Conservation (phyloP, 53 echinoderm and acorn worm genomes). For the Stichopus horrens region DNA sequence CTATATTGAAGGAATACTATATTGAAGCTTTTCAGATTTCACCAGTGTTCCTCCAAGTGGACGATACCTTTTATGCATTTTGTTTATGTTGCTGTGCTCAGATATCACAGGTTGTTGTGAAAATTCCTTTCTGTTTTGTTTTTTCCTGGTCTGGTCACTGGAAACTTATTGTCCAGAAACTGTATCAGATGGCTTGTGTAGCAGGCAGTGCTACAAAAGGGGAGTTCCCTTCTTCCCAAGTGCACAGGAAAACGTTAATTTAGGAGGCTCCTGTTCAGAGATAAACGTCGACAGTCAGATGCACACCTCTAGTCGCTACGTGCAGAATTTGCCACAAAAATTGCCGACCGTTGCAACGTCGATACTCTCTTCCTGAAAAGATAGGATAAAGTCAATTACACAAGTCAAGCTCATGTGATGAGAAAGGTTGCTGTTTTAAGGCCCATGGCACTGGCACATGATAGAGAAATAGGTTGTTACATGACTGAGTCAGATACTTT, state of each 20-base stretch:
- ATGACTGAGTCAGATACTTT: no score
- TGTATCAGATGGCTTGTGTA: no score
- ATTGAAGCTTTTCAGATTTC: no score
- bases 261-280: neutral
- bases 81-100: no score
- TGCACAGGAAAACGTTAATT: slow-evolving; percentile 25
- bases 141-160: no score
- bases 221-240: neutral
- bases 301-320: neutral
- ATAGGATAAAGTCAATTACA: neutral
- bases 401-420: neutral
- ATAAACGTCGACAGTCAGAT: neutral
- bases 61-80: no score
- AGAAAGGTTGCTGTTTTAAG: neutral
- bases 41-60: no score
- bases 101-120: no score
- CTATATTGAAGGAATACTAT: no score
- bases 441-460: neutral
- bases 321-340: neutral
- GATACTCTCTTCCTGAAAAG: neutral
- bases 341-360: neutral
- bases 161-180: no score
- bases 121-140: no score
- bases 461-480: neutral
- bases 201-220: neutral